These are phyloP conservation scores for Patagioenas fasciata DNA, from an alignment of 2,113 vertebrate species.

Conservation along the genomic window DNA sequence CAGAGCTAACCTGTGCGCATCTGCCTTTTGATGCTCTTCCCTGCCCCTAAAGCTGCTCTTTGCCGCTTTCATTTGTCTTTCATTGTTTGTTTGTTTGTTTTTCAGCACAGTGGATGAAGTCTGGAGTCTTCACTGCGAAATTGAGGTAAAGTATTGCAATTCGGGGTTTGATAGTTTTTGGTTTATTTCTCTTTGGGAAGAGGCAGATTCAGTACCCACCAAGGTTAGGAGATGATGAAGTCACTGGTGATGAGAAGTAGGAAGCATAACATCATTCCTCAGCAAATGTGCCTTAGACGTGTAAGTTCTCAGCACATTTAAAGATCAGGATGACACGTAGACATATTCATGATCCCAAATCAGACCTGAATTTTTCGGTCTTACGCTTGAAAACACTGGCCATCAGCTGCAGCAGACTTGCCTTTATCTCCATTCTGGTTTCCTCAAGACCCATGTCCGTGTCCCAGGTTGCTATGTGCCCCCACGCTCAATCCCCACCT, in stretches of 20 bases:
- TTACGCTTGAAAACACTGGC: background rate
- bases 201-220: background rate
- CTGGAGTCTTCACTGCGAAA: slow-evolving; percentile 77
- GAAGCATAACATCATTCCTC: background rate
- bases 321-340: fast-evolving
- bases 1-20: background rate
- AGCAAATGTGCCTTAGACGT: background rate
- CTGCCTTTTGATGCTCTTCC: background rate
- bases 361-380: background rate
- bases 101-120: slow-evolving; percentile 76
- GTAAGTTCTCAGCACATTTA: background rate
- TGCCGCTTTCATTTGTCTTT: background rate
- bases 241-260: background rate
- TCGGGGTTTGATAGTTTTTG: background rate
- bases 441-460: background rate
- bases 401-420: background rate
- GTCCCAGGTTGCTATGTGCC: background rate
- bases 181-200: background rate
- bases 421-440: background rate
- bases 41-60: background rate
- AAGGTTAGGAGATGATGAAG: background rate
- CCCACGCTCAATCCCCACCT: background rate
- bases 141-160: slow-evolving; percentile 71
- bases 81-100: background rate
- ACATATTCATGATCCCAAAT: background rate